Evolutionary conservation across 2,113 vertebrate species (phyloP).

Genomic region (Merops nubicus): DNA sequence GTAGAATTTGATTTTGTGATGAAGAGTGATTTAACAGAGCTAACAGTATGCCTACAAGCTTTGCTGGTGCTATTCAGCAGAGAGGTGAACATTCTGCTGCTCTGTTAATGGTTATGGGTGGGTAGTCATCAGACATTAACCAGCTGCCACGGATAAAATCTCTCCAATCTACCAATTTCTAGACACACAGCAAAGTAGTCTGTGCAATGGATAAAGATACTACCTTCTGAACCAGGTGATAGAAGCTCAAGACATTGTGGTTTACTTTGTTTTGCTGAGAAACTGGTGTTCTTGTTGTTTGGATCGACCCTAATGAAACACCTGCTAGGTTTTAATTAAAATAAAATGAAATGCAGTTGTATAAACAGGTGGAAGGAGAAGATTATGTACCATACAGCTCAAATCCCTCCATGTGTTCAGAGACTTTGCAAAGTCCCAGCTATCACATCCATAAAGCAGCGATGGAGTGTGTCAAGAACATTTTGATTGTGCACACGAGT

Average conservation of each 20-base stretch:
- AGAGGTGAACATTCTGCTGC: background rate
- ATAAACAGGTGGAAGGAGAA: constrained; percentile 58
- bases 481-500: background rate
- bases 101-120: background rate
- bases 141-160: background rate
- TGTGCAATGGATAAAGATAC: background rate
- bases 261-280: constrained; percentile 13
- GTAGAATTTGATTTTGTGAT: background rate
- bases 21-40: background rate
- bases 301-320: constrained; percentile 50
- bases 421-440: constrained; percentile 34
- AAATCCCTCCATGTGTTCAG: constrained; percentile 37
- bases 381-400: constrained; percentile 36
- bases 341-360: constrained; percentile 49
- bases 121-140: background rate
- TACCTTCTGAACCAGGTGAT: background rate
- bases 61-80: background rate
- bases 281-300: background rate
- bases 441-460: constrained; percentile 1
- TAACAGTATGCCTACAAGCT: background rate
- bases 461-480: constrained; percentile 12
- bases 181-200: background rate
- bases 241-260: background rate
- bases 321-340: constrained; percentile 71
- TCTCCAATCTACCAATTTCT: background rate